These are phyloP conservation scores for Bergia sp. DNA, from an alignment of 92 coral and sea anemone species.

Conservation along the genomic window DNA sequence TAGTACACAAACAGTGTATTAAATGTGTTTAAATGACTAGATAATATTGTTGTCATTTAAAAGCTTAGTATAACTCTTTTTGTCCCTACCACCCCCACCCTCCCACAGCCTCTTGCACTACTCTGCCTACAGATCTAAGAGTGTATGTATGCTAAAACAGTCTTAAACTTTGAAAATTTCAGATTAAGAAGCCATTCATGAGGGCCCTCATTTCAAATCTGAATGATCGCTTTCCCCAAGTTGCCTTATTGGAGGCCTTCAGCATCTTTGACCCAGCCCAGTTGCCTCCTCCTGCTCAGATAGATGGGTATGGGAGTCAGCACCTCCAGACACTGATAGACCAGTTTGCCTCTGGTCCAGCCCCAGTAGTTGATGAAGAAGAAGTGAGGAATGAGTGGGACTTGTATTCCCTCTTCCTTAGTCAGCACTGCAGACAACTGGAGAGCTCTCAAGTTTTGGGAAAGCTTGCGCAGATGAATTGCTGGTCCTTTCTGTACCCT, in stretches of 20 bases:
- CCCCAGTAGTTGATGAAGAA: neutral
- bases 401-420: neutral
- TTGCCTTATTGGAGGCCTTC: neutral
- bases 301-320: neutral
- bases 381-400: slow-evolving; percentile 16
- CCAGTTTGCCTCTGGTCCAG: slow-evolving; percentile 14
- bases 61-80: too few species aligned
- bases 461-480: neutral
- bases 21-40: too few species aligned
- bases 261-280: neutral
- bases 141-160: too few species aligned
- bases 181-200: too few species aligned
- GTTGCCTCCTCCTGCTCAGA: neutral
- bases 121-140: too few species aligned
- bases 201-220: too few species aligned
- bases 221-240: neutral
- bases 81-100: too few species aligned
- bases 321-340: slow-evolving; percentile 1
- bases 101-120: too few species aligned
- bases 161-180: too few species aligned
- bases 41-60: too few species aligned
- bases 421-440: neutral
- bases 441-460: neutral
- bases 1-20: too few species aligned
- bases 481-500: neutral